Base-by-base conservation (phyloP, 2,113 vertebrate genomes). In the Amphiprion ocellaris region DNA sequence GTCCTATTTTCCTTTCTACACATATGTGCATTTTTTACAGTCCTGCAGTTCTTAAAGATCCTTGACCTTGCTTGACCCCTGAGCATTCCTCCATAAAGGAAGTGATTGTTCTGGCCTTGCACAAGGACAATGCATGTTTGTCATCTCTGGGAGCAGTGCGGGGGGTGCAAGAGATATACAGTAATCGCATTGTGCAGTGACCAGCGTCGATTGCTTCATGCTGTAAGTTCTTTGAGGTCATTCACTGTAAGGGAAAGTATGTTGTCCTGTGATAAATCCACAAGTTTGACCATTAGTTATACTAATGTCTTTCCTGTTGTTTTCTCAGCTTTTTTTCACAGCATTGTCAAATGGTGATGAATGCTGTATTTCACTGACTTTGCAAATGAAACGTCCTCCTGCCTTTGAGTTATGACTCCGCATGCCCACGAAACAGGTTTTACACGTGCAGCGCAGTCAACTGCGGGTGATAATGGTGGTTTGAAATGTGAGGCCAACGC, bases 41-140 rank as follows among this genome's bases (percentile, higher is more conserved):
- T 67, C 69, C 44, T 74, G 41, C 41, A 56, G 65, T 60, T 79
- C 76, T 39, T 59, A 63, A 79, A 82, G 73, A 78, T 80, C 76
- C 82, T 85, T 90, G 83, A 90, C 86, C 82, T 84, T 41, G 70
- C 65, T 53, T 77, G 70, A 88, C 79, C 77, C 23, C 21, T 47
- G 19, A 74, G 49, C 65, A n/a, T 83, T 83, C 73, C 60, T 11
- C 28, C 60, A 93, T 83, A 91, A 88, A 81, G 78, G 74, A 81
- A 77, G 66, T 15, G 56, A 87, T 87, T 90, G 84, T 92, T 87
- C 60, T n/a, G 52, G 60, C 59, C 47, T 60, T 66, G 64, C 63
- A 74, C 76, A 30, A 68, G 74, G 86, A 91, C 84, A 91, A 87
- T 87, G 77, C 71, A 70, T 85, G 79, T 88, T 88, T 89, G 82